Base-by-base conservation (phyloP, 2,797 vertebrate species). In the Enteromius fasciolatus region DNA sequence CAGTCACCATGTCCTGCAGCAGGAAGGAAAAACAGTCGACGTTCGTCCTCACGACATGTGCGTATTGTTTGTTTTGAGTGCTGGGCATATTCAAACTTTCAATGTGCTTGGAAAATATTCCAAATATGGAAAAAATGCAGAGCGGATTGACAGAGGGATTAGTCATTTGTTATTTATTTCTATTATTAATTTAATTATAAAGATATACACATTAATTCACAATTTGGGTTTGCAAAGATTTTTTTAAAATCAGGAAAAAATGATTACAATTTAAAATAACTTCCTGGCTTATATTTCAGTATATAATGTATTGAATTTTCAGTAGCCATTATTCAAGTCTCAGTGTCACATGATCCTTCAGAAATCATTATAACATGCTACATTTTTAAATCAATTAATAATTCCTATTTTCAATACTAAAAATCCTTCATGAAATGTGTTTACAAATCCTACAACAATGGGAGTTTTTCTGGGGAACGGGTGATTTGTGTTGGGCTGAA, bases 1-100 rank as follows among this genome's bases (percentile, higher is more conserved):
- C 89, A 89, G 82, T 25, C 63, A 82, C 28, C 86, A 78, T 85
- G 76, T 80, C 79, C 83, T 61, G 14, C 18, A 75, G 83, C 76
- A 84, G 83, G 77, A 84, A 74, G 83, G 69, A 75, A 80, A 79
- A 54, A 54, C 33, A 18, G 17, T 73, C 48, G 25, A 4, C 2
- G 20, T 25, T 63, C 20, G 6, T 50, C 74, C 74, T 83, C 73
- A 77, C 39, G 41, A 44, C 73, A 76, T 48, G 80, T n/a, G 72
- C 18, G 2, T 20, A 33, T 48, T 57, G 36, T 66, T 36, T 46
- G 17, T 61, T 69, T 76, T 44, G 50, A 67, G 36, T 54, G 61
- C n/a, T n/a, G 15, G 48, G 66, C 50, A 73, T 66, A 70, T 74
- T 52, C 17, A 64, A 57, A 63, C 59, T 17, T 63, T 63, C 14